Percentiles rank a stretch among this genome's conserved stretches.
These are phyloP conservation scores for Athalia circularis DNA, from an alignment of 2,888 invertebrate species.

Conservation along the genomic window DNA sequence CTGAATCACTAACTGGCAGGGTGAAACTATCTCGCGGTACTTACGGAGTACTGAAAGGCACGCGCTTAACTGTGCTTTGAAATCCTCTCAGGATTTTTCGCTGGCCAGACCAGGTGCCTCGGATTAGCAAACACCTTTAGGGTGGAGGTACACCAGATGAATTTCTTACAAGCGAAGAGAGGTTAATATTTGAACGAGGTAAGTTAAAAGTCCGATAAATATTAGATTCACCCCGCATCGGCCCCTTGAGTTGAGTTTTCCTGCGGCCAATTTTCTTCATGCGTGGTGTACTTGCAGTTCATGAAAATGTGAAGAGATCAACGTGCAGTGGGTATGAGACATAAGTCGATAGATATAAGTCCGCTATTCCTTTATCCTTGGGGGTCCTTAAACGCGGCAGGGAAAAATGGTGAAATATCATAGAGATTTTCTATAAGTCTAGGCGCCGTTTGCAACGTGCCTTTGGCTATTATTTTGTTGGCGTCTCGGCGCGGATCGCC, in stretches of 20 bases:
- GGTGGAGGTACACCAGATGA: conserved; percentile 13
- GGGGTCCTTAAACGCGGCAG: not conserved
- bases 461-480: conserved; percentile 37
- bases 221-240: not conserved
- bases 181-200: conserved; percentile 33
- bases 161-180: conserved; percentile 16
- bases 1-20: conserved; percentile 11
- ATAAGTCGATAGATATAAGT: conserved; percentile 21
- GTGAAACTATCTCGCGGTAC: too few species aligned
- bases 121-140: conserved; percentile 25
- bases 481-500: not conserved
- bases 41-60: not conserved
- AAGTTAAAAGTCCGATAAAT: conserved; percentile 14
- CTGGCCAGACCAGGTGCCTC: conserved; percentile 19
- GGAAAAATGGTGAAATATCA: conserved; percentile 32
- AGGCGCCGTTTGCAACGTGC: conserved; percentile 23
- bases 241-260: not conserved
- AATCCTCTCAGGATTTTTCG: conserved; percentile 21
- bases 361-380: not conserved
- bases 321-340: not conserved
- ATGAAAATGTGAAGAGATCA: not conserved
- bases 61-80: conserved; percentile 11
- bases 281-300: too few species aligned
- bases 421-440: conserved; percentile 32
- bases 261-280: too few species aligned